Evolutionary conservation across 2,113 vertebrate genomes (phyloP).

Genomic region (Myotis yumanensis): DNA sequence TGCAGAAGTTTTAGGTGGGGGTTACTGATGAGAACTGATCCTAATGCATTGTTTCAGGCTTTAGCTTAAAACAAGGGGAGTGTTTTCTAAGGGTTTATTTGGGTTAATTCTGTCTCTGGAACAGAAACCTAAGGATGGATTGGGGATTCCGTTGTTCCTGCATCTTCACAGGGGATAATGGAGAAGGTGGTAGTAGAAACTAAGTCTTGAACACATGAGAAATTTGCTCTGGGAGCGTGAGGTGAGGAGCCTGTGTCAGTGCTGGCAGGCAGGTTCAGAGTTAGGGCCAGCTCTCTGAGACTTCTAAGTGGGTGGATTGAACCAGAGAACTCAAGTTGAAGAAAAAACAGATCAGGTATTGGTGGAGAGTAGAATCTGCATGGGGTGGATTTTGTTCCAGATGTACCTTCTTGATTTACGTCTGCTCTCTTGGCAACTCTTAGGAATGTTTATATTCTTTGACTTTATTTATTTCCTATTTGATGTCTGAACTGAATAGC

Average conservation of each 20-base stretch:
- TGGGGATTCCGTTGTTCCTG: not conserved
- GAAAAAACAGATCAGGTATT: not conserved
- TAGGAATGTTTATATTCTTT: not conserved
- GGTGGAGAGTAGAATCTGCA: not conserved
- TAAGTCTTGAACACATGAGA: not conserved
- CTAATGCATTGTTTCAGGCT: not conserved
- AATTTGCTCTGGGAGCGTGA: not conserved
- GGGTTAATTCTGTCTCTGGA: constrained; percentile 9
- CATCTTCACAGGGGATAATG: not conserved
- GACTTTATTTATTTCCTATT: not conserved
- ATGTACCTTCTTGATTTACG: not conserved
- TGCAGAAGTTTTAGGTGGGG: not conserved
- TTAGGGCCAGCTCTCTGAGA: too few species aligned
- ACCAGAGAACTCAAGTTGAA: not conserved
- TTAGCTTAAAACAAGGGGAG: not conserved
- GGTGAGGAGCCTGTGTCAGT: not conserved
- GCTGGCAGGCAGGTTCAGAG: not conserved
- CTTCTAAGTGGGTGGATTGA: not conserved
- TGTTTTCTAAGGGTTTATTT: constrained; percentile 18
- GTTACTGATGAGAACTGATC: not conserved
- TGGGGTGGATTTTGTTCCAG: not conserved
- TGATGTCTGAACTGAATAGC: not conserved
- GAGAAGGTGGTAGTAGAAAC: not conserved
- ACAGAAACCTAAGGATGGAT: not conserved
- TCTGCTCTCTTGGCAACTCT: not conserved